Conservation (phyloP, 2,113 vertebrate species). For the Mus pahari region DNA sequence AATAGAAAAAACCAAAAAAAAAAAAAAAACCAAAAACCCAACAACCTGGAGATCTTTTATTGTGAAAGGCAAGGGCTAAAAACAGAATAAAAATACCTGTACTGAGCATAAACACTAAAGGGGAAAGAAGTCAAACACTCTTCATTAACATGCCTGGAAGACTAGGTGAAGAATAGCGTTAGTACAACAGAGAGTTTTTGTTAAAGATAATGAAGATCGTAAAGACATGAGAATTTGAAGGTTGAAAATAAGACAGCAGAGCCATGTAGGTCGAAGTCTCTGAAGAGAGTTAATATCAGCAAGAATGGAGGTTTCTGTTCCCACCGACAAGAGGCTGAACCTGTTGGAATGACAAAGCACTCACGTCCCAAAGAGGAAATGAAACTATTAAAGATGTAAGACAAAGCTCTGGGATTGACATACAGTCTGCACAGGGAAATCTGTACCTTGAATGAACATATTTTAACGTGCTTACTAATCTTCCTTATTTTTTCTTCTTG, state of each 20-base stretch:
- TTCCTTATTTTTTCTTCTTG: background rate
- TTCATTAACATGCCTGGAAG: background rate
- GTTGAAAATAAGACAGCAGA: background rate
- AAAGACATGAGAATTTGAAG: background rate
- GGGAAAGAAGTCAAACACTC: background rate
- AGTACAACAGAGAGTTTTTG: background rate
- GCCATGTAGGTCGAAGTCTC: background rate
- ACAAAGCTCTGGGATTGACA: background rate
- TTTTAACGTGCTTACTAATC: background rate
- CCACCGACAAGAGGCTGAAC: background rate
- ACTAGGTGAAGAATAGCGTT: background rate
- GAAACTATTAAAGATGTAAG: background rate
- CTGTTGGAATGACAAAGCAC: background rate
- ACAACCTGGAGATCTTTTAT: no score
- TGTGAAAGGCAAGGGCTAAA: background rate
- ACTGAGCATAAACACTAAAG: background rate
- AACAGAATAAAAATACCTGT: background rate
- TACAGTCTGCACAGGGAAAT: background rate
- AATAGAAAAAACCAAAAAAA: background rate
- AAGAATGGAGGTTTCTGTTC: background rate
- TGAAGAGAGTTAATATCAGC: background rate
- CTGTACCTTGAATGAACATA: background rate
- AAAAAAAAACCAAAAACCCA: background rate
- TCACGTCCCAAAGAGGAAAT: background rate
- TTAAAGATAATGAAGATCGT: background rate